Percentiles rank a stretch among this genome's conserved stretches.
Conservation (phyloP, 2,888 invertebrate species). For the Gymnoscelis rufifasciata region DNA sequence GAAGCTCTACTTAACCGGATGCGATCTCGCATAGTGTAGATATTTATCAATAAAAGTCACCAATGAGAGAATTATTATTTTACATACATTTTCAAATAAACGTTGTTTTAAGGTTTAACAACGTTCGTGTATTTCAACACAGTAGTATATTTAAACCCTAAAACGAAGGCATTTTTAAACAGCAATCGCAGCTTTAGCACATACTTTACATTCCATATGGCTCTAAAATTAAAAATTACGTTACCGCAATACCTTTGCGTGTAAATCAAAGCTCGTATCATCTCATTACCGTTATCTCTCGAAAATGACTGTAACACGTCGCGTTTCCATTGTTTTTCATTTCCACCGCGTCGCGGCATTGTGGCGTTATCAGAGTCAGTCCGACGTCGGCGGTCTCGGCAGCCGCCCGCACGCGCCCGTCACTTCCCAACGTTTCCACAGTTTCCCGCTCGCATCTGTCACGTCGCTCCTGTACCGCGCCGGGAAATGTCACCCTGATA, state of each 20-base stretch:
- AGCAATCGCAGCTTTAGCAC: background rate
- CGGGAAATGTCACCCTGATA: conserved; percentile 64
- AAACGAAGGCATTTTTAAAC: background rate
- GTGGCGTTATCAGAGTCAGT: conserved; percentile 68
- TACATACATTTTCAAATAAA: too few species aligned
- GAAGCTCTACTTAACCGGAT: too few species aligned
- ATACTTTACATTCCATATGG: conserved; percentile 3
- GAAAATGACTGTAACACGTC: conserved; percentile 45
- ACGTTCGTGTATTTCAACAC: too few species aligned
- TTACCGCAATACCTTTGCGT: conserved; percentile 22
- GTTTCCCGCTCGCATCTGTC: conserved; percentile 47
- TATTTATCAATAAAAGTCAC: too few species aligned
- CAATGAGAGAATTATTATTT: background rate
- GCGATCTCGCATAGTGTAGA: too few species aligned
- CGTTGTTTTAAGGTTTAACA: too few species aligned
- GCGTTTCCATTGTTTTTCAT: conserved; percentile 70
- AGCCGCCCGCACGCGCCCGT: conserved; percentile 38
- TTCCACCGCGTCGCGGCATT: conserved; percentile 51
- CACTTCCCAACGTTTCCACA: conserved; percentile 51
- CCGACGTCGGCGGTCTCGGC: conserved; percentile 47
- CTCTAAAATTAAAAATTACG: conserved; percentile 23
- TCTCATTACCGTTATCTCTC: conserved; percentile 46
- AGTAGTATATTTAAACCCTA: too few species aligned
- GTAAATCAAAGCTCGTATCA: conserved; percentile 32
- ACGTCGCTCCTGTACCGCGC: conserved; percentile 39